Conservation (phyloP, 2,888 invertebrate genomes). For the Patella ulyssiponensis region DNA sequence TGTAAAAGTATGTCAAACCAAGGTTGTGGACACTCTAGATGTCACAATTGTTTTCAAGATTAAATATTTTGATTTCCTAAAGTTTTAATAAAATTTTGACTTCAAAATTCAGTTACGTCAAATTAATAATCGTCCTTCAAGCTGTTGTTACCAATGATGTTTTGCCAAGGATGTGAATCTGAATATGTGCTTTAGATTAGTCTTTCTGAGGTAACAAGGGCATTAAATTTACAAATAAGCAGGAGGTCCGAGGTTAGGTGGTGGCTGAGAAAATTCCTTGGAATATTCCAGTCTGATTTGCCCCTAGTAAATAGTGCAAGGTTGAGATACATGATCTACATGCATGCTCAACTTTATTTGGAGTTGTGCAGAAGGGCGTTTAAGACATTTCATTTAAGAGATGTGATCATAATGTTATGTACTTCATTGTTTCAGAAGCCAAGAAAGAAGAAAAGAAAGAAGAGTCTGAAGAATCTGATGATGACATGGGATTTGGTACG, state of each 20-base stretch:
- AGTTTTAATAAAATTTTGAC: no score
- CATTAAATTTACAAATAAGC: background rate
- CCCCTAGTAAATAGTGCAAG: no score
- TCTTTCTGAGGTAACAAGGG: background rate
- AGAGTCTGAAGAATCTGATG: conserved; percentile 68
- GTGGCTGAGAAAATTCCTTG: no score
- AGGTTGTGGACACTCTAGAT: no score
- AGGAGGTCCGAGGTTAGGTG: no score
- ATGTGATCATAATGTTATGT: background rate
- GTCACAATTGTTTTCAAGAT: no score
- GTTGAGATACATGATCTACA: no score
- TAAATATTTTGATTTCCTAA: no score
- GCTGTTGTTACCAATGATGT: background rate
- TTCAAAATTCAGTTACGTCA: no score
- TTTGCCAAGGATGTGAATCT: background rate
- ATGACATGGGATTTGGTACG: conserved; percentile 73
- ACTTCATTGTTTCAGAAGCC: conserved; percentile 48
- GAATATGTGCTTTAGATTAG: background rate
- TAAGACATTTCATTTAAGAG: background rate
- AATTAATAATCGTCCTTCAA: no score
- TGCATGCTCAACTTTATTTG: background rate
- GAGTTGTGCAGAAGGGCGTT: background rate
- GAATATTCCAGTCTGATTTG: no score
- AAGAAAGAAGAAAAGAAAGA: conserved; percentile 67
- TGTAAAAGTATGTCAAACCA: no score